A percentile compares a stretch with the other conserved stretches of the same genome.
Conservation (phyloP, 2,797 vertebrate genomes). For the Aphelocoma californica region DNA sequence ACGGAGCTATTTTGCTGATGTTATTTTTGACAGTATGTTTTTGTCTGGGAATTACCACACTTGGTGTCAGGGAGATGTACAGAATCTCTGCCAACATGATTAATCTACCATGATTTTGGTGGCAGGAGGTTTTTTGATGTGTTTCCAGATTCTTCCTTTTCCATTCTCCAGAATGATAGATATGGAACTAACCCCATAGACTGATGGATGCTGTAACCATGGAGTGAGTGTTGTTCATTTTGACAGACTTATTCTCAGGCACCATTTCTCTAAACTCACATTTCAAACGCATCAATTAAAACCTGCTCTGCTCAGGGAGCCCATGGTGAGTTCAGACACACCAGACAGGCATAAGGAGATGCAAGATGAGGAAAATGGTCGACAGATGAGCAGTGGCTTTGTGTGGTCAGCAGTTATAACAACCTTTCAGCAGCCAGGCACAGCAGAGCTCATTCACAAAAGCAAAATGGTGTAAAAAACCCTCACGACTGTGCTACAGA, state of each 20-base stretch:
- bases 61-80: neutral
- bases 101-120: neutral
- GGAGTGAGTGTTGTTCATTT: neutral
- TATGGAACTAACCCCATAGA: neutral
- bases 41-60: neutral
- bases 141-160: neutral
- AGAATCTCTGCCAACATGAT: neutral
- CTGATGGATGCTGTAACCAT: constrained; percentile 9
- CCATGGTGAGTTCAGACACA: neutral
- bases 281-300: neutral
- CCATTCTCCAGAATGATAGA: neutral
- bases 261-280: neutral
- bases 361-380: neutral
- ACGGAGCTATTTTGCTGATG: neutral
- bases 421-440: neutral
- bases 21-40: neutral
- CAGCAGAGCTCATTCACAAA: neutral
- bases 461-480: neutral
- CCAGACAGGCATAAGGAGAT: neutral
- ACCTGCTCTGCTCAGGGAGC: neutral
- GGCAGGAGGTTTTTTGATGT: neutral
- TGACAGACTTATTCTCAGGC: neutral
- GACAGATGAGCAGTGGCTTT: neutral
- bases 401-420: neutral
- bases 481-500: neutral